phyloP scores from a whole-genome alignment of 1,140 invertebrate species.

The Nylanderia fulva region DNA sequence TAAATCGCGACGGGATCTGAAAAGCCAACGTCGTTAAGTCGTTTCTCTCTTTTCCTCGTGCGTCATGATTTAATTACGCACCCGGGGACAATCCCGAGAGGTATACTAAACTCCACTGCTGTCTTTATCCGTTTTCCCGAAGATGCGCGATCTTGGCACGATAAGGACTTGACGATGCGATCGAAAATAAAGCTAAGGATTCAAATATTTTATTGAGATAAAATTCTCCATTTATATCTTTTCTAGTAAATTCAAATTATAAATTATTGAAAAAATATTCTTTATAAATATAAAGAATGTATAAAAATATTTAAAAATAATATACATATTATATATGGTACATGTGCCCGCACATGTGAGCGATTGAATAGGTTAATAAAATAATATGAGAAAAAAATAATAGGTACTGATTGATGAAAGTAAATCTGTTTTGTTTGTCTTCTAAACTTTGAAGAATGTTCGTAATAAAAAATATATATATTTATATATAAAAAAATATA shows the following conservation, averaged over 20 bases:
- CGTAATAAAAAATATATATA: neutral
- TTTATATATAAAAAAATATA: no score
- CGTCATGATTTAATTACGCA: constrained; percentile 78
- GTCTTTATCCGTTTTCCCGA: constrained; percentile 63
- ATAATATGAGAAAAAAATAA: neutral
- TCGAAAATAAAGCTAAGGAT: constrained; percentile 52
- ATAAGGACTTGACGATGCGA: constrained; percentile 74
- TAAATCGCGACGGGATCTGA: constrained; percentile 39
- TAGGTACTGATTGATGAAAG: neutral
- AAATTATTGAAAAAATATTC: no score
- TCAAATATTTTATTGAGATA: no score
- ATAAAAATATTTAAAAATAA: no score
- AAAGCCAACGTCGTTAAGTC: constrained; percentile 57
- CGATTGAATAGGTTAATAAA: constrained; percentile 4
- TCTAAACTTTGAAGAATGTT: neutral
- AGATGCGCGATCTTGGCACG: constrained; percentile 70
- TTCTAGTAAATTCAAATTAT: no score
- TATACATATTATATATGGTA: no score
- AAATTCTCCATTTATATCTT: no score
- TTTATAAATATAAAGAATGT: no score
- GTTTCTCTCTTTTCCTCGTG: constrained; percentile 13
- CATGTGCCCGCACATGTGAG: neutral
- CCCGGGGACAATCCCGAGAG: constrained; percentile 31
- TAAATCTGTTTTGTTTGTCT: neutral
- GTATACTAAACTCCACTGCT: constrained; percentile 54